Base-by-base conservation (phyloP, 2,888 invertebrate genomes). In the Thereva unica region DNA sequence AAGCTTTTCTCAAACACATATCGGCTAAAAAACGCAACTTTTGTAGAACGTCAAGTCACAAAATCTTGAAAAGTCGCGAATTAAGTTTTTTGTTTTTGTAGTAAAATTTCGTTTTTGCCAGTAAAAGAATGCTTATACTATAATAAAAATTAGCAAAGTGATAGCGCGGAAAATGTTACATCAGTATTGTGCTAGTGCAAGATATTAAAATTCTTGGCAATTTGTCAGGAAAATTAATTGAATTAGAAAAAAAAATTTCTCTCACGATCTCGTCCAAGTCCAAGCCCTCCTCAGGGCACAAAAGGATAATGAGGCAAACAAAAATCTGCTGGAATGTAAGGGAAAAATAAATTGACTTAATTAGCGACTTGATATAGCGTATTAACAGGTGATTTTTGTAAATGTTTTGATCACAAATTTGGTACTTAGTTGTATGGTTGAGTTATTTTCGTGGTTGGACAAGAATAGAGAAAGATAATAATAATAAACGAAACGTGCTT, bases 41-140 rank as follows among this genome's bases (percentile, higher is more conserved):
- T 40, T 35, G 35, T 37, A 38, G 50, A 50, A 61, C 50, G 61
- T 61, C 61, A 61, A 61, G 37, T 50, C 49, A 40, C 38, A 61
- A n/a, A 59, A 40, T 47, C 38, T 49, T 5, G 50, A 41, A 59
- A 34, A 40, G 50, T 49, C 50, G 61, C n/a, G 49, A 50, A 40
- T 61, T 49, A 50, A 50, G n/a, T n/a, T n/a, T 61, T 61, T 61
- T 61, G 61, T 61, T 61, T 23, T 61, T 50, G 61, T 50, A 61
- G 61, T 61, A 50, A n/a, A 61, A 61, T 61, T 61, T 61, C 50
- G 49, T 61, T 61, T 50, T 40, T 41, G 38, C 34, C 12, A 9
- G 38, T 10, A 45, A 7, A 34, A 50, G 50, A 34, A 49, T 40
- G 45, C 23, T 49, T 49, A 23, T 40, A 37, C 12, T 34, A 37